Conservation (phyloP, 2,888 invertebrate species). For the Coelopa pilipes region DNA sequence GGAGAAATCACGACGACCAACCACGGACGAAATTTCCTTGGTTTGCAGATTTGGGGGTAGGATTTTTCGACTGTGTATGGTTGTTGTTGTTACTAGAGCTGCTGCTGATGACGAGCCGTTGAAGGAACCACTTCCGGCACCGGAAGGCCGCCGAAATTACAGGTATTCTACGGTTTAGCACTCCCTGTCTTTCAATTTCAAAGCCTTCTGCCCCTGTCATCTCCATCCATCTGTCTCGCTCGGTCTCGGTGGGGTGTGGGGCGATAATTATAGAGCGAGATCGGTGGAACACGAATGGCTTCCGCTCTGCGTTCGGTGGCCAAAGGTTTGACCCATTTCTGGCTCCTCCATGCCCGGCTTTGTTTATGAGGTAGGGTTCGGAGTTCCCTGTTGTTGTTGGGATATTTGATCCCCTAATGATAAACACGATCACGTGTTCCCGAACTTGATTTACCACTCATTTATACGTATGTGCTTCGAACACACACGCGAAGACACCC, state of each 20-base stretch:
- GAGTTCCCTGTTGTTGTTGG: conserved; percentile 35
- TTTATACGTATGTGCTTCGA: conserved; percentile 44
- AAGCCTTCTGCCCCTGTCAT: too few relatives aligned
- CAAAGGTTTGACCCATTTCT: conserved; percentile 31
- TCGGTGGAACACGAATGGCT: conserved; percentile 37
- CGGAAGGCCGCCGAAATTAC: not conserved
- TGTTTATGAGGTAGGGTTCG: conserved; percentile 17
- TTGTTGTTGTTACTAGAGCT: too few relatives aligned
- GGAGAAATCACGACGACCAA: too few relatives aligned
- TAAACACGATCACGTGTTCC: conserved; percentile 53
- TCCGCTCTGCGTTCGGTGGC: conserved; percentile 43
- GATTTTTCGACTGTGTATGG: too few relatives aligned
- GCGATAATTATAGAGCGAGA: conserved; percentile 6
- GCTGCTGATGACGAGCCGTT: too few relatives aligned
- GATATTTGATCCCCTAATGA: conserved; percentile 54
- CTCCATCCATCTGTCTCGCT: not conserved
- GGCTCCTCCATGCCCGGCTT: not conserved
- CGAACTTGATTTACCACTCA: conserved; percentile 48
- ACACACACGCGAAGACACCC: conserved; percentile 20
- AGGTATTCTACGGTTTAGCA: conserved; percentile 7
- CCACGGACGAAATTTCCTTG: too few relatives aligned
- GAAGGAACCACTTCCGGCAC: too few relatives aligned
- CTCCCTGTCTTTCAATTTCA: conserved; percentile 18
- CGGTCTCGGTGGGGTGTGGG: not conserved
- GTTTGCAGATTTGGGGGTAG: too few relatives aligned